These are phyloP conservation scores for Caracal caracal DNA, from an alignment of 2,113 vertebrate genomes.

Conservation along the genomic window DNA sequence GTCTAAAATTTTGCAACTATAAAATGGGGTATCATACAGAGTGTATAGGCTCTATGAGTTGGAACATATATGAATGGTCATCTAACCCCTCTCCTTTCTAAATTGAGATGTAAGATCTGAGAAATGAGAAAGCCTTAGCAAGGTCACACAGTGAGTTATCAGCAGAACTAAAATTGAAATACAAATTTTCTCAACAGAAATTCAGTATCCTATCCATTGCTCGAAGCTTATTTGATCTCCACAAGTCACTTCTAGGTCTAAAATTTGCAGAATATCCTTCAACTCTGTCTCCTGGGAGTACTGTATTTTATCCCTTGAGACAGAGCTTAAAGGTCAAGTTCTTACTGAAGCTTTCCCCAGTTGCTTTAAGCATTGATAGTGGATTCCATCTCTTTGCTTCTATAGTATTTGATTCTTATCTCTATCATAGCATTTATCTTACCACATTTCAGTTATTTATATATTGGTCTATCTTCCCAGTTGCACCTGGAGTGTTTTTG, in stretches of 20 bases:
- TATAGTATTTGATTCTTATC: background rate
- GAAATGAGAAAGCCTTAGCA: background rate
- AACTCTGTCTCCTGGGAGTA: background rate
- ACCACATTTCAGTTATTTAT: conserved; percentile 17
- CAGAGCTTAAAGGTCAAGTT: conserved; percentile 1
- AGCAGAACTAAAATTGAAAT: background rate
- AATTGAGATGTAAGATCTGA: background rate
- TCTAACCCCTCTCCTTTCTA: background rate
- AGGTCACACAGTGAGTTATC: background rate
- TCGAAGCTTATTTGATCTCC: conserved; percentile 30
- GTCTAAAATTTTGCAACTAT: background rate
- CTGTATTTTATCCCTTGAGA: conserved; percentile 20
- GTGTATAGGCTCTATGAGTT: background rate
- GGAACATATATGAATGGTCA: background rate
- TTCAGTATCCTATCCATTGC: background rate
- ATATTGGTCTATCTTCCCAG: background rate
- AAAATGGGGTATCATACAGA: background rate
- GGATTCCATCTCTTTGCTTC: conserved; percentile 8
- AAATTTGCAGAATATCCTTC: conserved; percentile 18
- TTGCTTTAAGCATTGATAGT: background rate
- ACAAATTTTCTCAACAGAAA: conserved; percentile 33
- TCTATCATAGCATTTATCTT: background rate
- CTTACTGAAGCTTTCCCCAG: background rate
- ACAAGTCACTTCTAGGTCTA: background rate
- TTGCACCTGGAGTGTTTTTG: background rate